phyloP scores from a whole-genome alignment of 2,797 vertebrate species.

The Molossus alvarezi region DNA sequence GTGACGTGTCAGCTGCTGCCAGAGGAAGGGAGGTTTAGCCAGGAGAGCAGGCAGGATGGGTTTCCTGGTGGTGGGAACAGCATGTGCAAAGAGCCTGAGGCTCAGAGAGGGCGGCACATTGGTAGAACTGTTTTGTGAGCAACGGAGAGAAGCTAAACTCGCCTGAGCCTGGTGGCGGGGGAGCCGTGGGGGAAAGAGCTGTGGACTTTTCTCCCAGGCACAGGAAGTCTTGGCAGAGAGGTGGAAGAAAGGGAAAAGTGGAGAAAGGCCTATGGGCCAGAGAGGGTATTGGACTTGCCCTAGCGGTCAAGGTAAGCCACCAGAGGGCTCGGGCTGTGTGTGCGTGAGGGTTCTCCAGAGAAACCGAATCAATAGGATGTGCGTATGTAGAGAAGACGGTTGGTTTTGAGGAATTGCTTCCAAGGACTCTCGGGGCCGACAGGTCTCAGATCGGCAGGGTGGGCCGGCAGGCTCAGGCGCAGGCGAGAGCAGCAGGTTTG shows the following conservation, averaged over 20 bases:
- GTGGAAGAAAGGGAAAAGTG: background rate
- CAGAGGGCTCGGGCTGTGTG: background rate
- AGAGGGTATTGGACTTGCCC: background rate
- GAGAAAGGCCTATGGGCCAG: background rate
- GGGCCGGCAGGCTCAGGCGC: background rate
- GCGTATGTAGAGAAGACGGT: background rate
- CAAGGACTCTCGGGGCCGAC: background rate
- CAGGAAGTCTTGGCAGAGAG: too few species aligned
- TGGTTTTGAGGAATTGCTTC: background rate
- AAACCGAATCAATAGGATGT: background rate
- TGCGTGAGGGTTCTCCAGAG: background rate
- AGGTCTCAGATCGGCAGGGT: background rate
- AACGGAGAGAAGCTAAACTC: background rate
- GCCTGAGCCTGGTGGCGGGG: background rate
- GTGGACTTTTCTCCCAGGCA: too few species aligned
- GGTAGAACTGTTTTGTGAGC: background rate
- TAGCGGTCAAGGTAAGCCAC: background rate
- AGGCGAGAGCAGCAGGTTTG: background rate
- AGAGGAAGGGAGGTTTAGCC: background rate
- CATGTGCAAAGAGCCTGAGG: background rate
- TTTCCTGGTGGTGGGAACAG: rapidly evolving
- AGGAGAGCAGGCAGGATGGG: too few species aligned
- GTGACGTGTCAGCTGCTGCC: background rate
- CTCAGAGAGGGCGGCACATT: background rate
- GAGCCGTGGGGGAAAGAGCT: background rate